These are phyloP conservation scores for Aix galericulata DNA, from an alignment of 2,113 vertebrate genomes.

Conservation along the genomic window DNA sequence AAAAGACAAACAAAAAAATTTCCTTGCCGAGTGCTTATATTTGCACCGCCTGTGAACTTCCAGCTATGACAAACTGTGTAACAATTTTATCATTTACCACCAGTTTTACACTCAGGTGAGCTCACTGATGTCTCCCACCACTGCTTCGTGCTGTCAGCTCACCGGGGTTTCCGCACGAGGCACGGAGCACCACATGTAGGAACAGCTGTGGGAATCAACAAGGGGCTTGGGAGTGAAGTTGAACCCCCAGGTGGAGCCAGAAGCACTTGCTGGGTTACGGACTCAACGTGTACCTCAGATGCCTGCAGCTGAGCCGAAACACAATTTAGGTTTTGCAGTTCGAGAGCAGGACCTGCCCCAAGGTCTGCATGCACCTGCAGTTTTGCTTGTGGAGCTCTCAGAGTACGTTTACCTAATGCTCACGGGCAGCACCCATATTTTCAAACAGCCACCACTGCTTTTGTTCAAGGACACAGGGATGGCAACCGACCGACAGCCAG, in stretches of 20 bases:
- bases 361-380: not conserved
- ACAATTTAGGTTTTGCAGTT: not conserved
- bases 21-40: not conserved
- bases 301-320: not conserved
- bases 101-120: not conserved
- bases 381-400: not conserved
- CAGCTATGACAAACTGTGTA: not conserved
- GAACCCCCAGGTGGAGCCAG: not conserved
- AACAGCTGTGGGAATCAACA: not conserved
- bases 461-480: not conserved
- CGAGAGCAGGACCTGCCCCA: not conserved
- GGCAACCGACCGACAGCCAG: too few species aligned
- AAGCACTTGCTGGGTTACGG: not conserved
- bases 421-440: not conserved
- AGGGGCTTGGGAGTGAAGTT: not conserved
- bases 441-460: fast-evolving
- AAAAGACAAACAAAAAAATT: slow-evolving; percentile 27
- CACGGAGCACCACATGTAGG: not conserved
- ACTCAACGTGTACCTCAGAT: not conserved
- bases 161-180: not conserved
- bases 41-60: not conserved
- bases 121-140: not conserved
- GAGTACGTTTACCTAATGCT: not conserved
- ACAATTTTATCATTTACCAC: not conserved
- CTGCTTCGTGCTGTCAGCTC: not conserved